Percentiles rank a stretch among this genome's conserved stretches.
Evolutionary conservation across 2,888 invertebrate genomes (phyloP).

Genomic region (Caenorhabditis virilis): DNA sequence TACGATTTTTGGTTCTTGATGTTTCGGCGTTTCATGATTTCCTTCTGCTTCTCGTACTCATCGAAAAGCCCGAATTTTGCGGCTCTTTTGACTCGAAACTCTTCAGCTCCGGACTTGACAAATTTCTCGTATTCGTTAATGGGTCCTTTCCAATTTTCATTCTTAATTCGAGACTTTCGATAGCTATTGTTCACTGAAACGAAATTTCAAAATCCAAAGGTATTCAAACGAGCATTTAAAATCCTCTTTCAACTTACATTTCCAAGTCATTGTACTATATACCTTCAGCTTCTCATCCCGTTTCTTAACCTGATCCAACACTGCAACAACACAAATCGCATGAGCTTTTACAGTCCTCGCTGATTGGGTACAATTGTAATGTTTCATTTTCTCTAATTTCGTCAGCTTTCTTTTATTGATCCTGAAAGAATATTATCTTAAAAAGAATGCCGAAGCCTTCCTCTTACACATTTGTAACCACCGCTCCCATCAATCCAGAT

Average conservation of each 20-base stretch:
- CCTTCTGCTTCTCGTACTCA: conserved; percentile 20
- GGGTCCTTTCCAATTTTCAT: neutral
- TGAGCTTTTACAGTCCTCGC: conserved; percentile 44
- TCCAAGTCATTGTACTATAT: conserved; percentile 13
- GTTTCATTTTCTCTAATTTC: conserved; percentile 26
- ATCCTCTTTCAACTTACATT: no score
- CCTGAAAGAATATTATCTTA: conserved; percentile 23
- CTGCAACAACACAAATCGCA: conserved; percentile 44
- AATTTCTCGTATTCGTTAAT: conserved; percentile 12
- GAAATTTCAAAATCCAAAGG: no score
- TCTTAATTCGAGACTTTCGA: no score
- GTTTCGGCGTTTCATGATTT: no score
- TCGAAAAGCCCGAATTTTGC: no score
- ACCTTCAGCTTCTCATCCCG: conserved; percentile 22
- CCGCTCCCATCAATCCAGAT: conserved; percentile 60
- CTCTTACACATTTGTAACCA: conserved; percentile 52
- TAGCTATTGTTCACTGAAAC: neutral
- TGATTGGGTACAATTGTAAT: conserved; percentile 33
- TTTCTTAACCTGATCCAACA: conserved; percentile 27
- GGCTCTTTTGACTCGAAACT: conserved; percentile 25
- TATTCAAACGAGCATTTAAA: no score
- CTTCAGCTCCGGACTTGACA: conserved; percentile 26
- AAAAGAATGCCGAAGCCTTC: neutral
- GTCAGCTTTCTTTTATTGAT: conserved; percentile 27
- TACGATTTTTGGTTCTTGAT: no score